A percentile compares a stretch with the other conserved stretches of the same genome.
Evolutionary conservation across 2,797 vertebrate genomes (phyloP).

Genomic region (Rousettus madagascariensis): DNA sequence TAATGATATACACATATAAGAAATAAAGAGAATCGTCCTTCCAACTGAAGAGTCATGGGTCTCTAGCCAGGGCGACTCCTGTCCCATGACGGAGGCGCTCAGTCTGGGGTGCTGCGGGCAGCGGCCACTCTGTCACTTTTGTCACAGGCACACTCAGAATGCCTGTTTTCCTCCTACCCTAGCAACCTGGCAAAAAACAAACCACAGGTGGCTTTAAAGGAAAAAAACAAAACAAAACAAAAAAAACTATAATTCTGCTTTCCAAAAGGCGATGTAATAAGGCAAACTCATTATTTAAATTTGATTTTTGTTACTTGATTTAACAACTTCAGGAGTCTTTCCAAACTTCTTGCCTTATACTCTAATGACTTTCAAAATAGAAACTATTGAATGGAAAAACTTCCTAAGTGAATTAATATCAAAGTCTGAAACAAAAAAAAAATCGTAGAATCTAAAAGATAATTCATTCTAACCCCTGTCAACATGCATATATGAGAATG

Average conservation of each 20-base stretch:
- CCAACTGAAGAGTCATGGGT: not conserved
- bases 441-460: conserved; percentile 1
- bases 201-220: not conserved
- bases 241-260: not conserved
- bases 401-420: not conserved
- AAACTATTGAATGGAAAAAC: not conserved
- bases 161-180: not conserved
- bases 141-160: not conserved
- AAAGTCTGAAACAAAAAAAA: not conserved
- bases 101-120: not conserved
- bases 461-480: not conserved
- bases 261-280: not conserved
- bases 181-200: not conserved
- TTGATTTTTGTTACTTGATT: not conserved
- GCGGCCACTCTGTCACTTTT: not conserved
- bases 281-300: not conserved
- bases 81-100: not conserved
- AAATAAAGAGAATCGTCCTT: not conserved
- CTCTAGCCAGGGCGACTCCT: not conserved
- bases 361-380: not conserved
- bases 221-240: not conserved
- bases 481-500: not conserved
- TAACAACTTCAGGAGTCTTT: not conserved
- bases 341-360: not conserved
- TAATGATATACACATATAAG: not conserved